These are phyloP conservation scores for Ypsolopha scabrella DNA, from an alignment of 2,888 invertebrate species.

Conservation along the genomic window DNA sequence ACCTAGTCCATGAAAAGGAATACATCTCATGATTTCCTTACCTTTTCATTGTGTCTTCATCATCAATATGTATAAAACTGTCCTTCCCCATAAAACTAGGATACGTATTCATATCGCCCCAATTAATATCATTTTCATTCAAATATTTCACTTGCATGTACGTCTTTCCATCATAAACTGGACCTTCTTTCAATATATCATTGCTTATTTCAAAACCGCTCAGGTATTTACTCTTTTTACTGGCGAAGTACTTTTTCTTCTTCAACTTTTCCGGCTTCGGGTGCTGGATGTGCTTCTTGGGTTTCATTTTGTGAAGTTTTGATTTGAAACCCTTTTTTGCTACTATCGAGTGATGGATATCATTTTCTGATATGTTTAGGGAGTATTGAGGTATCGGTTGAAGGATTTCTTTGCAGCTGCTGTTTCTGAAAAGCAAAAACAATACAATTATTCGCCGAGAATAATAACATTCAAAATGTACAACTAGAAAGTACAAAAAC, in stretches of 20 bases:
- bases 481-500: no score
- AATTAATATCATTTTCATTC: constrained; percentile 48
- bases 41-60: constrained; percentile 89
- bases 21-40: no score
- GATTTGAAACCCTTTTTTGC: constrained; percentile 51
- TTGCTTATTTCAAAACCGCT: constrained; percentile 28
- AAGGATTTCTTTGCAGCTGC: constrained; percentile 38
- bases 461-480: no score
- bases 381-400: constrained; percentile 31
- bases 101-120: constrained; percentile 54
- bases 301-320: constrained; percentile 38
- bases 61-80: constrained; percentile 90
- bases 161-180: constrained; percentile 46
- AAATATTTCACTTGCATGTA: constrained; percentile 65
- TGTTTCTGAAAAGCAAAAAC: constrained; percentile 26
- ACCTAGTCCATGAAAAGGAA: no score
- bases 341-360: constrained; percentile 45
- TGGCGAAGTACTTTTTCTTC: constrained; percentile 39
- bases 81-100: constrained; percentile 88
- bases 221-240: constrained; percentile 34
- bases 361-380: constrained; percentile 34
- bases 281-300: constrained; percentile 36
- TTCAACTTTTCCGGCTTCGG: constrained; percentile 32
- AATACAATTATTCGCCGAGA: neutral
- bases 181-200: constrained; percentile 36